Base-by-base conservation (phyloP, 2,113 vertebrate species). In the Aldabrachelys gigantea region DNA sequence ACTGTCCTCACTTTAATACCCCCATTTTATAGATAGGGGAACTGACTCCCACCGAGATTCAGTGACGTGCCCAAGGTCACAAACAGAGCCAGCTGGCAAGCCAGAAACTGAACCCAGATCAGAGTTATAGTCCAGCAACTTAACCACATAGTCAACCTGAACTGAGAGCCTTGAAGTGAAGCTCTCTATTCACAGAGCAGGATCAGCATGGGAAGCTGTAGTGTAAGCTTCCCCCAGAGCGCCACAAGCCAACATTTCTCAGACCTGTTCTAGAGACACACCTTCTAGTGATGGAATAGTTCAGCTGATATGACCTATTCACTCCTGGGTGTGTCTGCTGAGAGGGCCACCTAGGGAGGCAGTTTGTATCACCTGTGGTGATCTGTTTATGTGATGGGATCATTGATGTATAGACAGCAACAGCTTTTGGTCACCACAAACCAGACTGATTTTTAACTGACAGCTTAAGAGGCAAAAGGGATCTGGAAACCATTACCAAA, bases 241-340 rank as follows among this genome's bases (percentile, higher is more conserved):
- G 7, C 0, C 1, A 27, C 75, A 69, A 75, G 27, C 0, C 53
- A 1, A 41, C 62, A 35, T 3, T 0, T 21, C 79, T 59, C 10
- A n/a, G n/a, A 65, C n/a, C 78, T 14, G 65, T 1, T 16, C 75
- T 19, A 89, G 29, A 76, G 75, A 47, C 1, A 0, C 8, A 8
- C 16, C 38, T 56, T 41, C 50, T 8, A n/a, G 5, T 10, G 3
- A 41, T 72, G 49, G 10, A 79, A 54, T 10, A 25, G 38, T 41
- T 69, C 54, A 25, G 54, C 5, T 1, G 0, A 65, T 22, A 1
- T 0, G 4, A 56, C 11, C 41, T 22, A 2, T 4, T 21, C 35
- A 31, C 35, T 81, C n/a, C 54, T 25, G 7, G 19, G 3, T 7
- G 56, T 53, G 59, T 76, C 87, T 14, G 62, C 79, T 3, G 10